These are phyloP conservation scores for Sabatieria punctata DNA, from an alignment of 2,888 invertebrate genomes.

Conservation along the genomic window DNA sequence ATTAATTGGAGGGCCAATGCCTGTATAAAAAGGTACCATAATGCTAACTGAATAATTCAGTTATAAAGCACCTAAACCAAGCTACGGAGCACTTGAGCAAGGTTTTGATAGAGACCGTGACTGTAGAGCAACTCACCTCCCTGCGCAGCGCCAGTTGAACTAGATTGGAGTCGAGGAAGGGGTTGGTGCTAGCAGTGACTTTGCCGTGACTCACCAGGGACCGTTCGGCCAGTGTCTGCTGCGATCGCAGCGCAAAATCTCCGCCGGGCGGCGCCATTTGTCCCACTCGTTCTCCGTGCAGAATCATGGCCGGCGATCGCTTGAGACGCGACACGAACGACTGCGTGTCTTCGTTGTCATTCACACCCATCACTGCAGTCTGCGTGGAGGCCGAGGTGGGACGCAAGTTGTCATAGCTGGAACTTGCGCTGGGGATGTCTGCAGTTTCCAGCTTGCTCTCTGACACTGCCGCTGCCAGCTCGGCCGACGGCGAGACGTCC, in stretches of 20 bases:
- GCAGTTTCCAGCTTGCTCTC: too few species aligned
- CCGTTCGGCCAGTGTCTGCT: background rate
- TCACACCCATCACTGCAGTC: background rate
- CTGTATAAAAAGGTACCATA: too few species aligned
- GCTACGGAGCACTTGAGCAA: too few species aligned
- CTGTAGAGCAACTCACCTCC: conserved; percentile 1
- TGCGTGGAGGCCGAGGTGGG: background rate
- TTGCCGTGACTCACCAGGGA: background rate
- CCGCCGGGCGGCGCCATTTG: background rate
- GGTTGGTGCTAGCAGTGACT: background rate
- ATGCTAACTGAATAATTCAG: too few species aligned
- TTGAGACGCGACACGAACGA: conserved; percentile 19
- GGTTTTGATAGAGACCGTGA: too few species aligned
- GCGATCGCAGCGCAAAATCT: background rate
- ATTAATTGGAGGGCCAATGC: too few species aligned
- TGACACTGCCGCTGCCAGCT: background rate
- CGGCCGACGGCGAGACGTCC: conserved; percentile 36
- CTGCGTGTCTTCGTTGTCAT: background rate
- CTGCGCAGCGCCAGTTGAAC: background rate
- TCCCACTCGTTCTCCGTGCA: conserved; percentile 12
- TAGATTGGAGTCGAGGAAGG: conserved; percentile 6
- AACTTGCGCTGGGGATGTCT: too few species aligned
- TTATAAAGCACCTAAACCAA: too few species aligned
- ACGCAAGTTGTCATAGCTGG: background rate
- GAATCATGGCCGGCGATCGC: conserved; percentile 31